A percentile compares a stretch with the other conserved stretches of the same genome.
phyloP scores from a whole-genome alignment of 1,140 invertebrate genomes.

The Lepidurus packardi region DNA sequence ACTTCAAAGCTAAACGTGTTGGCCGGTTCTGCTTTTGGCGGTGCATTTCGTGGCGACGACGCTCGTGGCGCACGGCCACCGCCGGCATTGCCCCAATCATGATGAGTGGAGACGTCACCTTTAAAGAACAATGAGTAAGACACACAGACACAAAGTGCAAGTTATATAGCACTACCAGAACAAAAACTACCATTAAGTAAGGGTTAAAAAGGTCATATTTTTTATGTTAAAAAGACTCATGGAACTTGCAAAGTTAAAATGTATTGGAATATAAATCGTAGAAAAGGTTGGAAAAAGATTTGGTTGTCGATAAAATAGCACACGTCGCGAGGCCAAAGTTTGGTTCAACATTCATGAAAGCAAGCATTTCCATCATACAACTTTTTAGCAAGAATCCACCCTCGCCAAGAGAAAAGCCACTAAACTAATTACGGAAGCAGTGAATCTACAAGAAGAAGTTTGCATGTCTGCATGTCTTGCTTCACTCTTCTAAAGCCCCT shows the following conservation, averaged over 20 bases:
- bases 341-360: conserved; percentile 16
- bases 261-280: conserved; percentile 22
- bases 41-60: conserved; percentile 51
- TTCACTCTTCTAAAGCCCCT: conserved; percentile 44
- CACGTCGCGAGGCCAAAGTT: conserved; percentile 13
- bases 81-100: conserved; percentile 83
- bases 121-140: background rate
- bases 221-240: background rate
- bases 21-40: conserved; percentile 39
- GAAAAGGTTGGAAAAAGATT: conserved; percentile 19
- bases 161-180: background rate
- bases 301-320: conserved; percentile 14
- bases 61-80: conserved; percentile 72
- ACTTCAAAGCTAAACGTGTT: conserved; percentile 10
- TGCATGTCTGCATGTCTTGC: conserved; percentile 40
- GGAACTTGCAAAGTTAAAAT: conserved; percentile 8
- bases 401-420: background rate
- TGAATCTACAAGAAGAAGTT: background rate
- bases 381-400: background rate
- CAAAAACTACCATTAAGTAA: background rate
- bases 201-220: background rate
- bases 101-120: conserved; percentile 43
- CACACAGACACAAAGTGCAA: background rate
- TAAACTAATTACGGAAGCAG: conserved; percentile 14
- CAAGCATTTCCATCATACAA: background rate